These are phyloP conservation scores for Jordanella pulchra DNA, from an alignment of 2,797 vertebrate species.

Conservation along the genomic window DNA sequence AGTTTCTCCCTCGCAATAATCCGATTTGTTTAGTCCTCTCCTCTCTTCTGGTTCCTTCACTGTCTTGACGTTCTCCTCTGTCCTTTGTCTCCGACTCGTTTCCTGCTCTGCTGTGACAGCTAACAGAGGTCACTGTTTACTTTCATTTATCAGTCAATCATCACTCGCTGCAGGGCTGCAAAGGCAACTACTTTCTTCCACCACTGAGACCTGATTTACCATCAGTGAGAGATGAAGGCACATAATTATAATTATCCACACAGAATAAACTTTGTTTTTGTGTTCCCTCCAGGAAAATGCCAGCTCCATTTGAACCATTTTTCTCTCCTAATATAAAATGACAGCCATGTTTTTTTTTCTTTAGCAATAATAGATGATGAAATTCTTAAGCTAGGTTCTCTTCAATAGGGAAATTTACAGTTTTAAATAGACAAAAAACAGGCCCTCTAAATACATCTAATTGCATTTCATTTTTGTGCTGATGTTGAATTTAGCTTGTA, in stretches of 20 bases:
- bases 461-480: not conserved
- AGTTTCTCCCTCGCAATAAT: slow-evolving; percentile 16
- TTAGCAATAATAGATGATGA: not conserved
- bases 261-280: not conserved
- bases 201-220: slow-evolving; percentile 28
- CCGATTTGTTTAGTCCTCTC: slow-evolving; percentile 22
- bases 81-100: slow-evolving; percentile 54
- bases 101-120: slow-evolving; percentile 75
- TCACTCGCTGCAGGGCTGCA: slow-evolving; percentile 60
- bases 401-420: not conserved
- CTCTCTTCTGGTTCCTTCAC: not conserved
- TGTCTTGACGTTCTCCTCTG: slow-evolving; percentile 53
- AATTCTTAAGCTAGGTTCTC: not conserved
- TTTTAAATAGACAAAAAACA: not conserved
- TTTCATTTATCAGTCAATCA: slow-evolving; percentile 82
- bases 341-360: slow-evolving; percentile 19
- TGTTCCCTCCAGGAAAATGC: not conserved
- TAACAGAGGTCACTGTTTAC: slow-evolving; percentile 82
- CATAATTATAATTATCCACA: slow-evolving; percentile 12
- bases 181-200: slow-evolving; percentile 41
- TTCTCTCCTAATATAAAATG: not conserved
- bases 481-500: not conserved
- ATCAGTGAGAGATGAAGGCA: slow-evolving; percentile 6
- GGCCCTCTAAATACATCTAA: too few relatives aligned
- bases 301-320: not conserved